Evolutionary conservation across 2,888 invertebrate species (phyloP), one percentile per base, ranked within the genome.

Genomic region (Ennomos fuscantarius): DNA sequence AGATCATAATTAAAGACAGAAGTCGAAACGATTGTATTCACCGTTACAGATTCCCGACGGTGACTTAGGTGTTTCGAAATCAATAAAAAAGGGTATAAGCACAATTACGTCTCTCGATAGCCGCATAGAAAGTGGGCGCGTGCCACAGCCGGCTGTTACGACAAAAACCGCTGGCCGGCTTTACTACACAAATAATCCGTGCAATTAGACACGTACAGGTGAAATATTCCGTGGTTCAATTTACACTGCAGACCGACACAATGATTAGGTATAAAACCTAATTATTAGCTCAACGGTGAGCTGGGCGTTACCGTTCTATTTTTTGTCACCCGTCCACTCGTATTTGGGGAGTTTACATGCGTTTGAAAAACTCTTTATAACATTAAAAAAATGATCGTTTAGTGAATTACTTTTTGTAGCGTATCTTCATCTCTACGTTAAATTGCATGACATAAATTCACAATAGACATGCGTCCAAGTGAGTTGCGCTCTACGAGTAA

Each of bases 151-250:
- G 63, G 60, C 45, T 37, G 41, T 58, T 54, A 53, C 70, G 62
- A 84, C 82, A 89, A 90, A 91, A 89, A 89, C 77, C 70, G 74
- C 77, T 70, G 75, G 79, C 76, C 82, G 81, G 78, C 79, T 82
- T 79, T 80, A 84, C 81, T 83, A 76, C 79, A 84, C 84, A 84
- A 84, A 84, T 84, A 90, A 87, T 87, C 88, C 86, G 85, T 87
- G 84, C 87, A 84, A 89, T 89, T 87, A 87, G 85, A 87, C 91
- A 91, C 89, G 89, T 89, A 86, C 84, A 80, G 81, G 87, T 87
- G 89, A 86, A 87, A 87, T 88, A 89, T 82, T 83, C 81, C 82
- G 84, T 82, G 81, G 86, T 82, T 81, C 85, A 81, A 88, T 87
- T 87, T 86, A 80, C 81, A 78, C 75, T 79, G 73, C 79, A 66